Base-by-base conservation (phyloP, 2,888 invertebrate species). In the Ectemnius lituratus region DNA sequence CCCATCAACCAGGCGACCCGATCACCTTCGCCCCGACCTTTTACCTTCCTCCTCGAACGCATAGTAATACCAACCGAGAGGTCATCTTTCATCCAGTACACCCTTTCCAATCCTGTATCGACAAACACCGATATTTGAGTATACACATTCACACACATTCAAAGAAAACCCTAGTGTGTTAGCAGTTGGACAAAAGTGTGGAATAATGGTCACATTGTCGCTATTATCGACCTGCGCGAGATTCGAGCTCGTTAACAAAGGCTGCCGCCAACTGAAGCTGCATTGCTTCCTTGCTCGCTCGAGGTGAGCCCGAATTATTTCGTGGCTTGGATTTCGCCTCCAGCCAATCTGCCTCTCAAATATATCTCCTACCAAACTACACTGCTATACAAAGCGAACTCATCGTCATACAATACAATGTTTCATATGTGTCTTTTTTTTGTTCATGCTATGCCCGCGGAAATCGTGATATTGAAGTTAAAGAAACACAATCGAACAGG, bases 151-250 rank as follows among this genome's bases (percentile, higher is more conserved):
- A 37, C 11, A 8, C 37, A 8, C 37, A 2, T 8, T 37, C 6
- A 16, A 16, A 16, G 14, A 52, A 13, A 52, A 13, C 0, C 52
- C 3, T n/a, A 14, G 2, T n/a, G 14, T 16, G 16, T 5, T 14
- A 52, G 14, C 16, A 13, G 52, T 0, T 14, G 14, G 52, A 16
- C n/a, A 52, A 16, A 52, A 52, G 52, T 52, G 4, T 14, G 4
- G 52, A 14, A 52, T 52, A 52, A 52, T 52, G 52, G 52, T 52
- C 52, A 52, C 52, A 52, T 52, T 52, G 52, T 52, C 52, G 52
- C 52, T 52, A 52, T 52, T 52, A 52, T 52, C 52, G 52, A 52
- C 52, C 52, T 52, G n/a, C 4, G 37, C 37, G 8, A 37, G 37
- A 5, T 37, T 37, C 8, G 8, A 37, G 37, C 37, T 37, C 37